phyloP scores from a whole-genome alignment of 1,140 invertebrate genomes.

The Dufourea novaeangliae region DNA sequence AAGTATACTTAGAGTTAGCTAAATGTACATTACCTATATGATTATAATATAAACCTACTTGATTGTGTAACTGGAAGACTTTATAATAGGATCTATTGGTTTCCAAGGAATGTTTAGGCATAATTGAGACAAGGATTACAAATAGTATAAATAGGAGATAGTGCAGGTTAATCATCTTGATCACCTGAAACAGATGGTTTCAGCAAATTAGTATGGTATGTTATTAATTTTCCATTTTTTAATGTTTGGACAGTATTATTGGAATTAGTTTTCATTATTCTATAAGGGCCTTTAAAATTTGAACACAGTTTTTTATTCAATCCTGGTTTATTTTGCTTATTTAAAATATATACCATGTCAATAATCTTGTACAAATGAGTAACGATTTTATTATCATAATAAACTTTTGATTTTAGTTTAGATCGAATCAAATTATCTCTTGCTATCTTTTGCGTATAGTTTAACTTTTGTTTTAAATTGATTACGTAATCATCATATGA shows the following conservation, averaged over 20 bases:
- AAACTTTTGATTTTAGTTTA: not conserved
- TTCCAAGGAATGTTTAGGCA: not conserved
- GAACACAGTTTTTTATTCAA: not conserved
- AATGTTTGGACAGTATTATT: not conserved
- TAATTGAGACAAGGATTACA: no score
- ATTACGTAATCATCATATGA: not conserved
- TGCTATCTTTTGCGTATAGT: not conserved
- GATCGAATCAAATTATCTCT: not conserved
- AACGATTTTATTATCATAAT: not conserved
- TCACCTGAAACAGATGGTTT: not conserved
- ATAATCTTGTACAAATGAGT: not conserved
- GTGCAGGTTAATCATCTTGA: not conserved
- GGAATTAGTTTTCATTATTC: not conserved
- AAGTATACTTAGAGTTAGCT: not conserved
- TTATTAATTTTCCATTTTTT: not conserved
- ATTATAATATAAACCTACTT: not conserved
- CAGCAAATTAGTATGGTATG: not conserved
- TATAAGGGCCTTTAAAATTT: not conserved
- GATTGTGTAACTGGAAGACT: not conserved
- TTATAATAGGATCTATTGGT: not conserved
- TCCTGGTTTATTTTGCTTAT: slow-evolving; percentile 12
- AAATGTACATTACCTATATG: not conserved
- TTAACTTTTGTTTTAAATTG: not conserved
- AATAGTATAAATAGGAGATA: no score
- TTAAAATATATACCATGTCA: not conserved